phyloP scores from a whole-genome alignment of 1,140 invertebrate genomes.

The Phymastichus coffea region DNA sequence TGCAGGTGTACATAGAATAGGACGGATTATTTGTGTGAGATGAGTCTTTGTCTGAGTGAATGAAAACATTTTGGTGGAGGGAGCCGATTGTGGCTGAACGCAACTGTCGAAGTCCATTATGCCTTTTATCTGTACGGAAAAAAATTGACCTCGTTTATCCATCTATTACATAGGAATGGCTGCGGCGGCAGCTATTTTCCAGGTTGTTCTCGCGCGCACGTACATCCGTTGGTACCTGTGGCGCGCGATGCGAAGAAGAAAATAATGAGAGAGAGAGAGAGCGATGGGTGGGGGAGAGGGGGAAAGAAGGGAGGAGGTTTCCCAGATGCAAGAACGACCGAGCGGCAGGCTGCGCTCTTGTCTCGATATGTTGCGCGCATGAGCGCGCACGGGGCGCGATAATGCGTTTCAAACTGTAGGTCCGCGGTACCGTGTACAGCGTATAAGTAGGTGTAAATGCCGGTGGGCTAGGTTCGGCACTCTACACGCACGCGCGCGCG shows the following conservation, averaged over 20 bases:
- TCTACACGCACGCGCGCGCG: not conserved
- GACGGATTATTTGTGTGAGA: too few species aligned
- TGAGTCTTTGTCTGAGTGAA: too few species aligned
- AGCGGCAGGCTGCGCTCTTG: conserved; percentile 7
- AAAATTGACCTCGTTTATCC: conserved; percentile 24
- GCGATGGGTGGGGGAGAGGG: not conserved
- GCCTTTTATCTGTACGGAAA: conserved; percentile 12
- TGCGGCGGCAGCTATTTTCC: not conserved
- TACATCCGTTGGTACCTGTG: not conserved
- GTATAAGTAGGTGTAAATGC: conserved; percentile 51
- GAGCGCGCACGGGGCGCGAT: conserved; percentile 37
- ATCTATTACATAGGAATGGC: too few species aligned
- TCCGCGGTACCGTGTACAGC: not conserved
- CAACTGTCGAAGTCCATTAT: too few species aligned
- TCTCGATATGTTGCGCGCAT: conserved; percentile 28
- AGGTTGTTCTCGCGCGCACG: conserved; percentile 20
- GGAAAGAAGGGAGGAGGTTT: conserved; percentile 14
- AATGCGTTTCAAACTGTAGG: conserved; percentile 46
- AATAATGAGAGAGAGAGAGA: not conserved
- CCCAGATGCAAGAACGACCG: not conserved
- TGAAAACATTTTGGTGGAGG: too few species aligned
- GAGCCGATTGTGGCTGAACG: too few species aligned
- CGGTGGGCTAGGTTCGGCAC: conserved; percentile 35
- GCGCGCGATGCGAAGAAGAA: not conserved
- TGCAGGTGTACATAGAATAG: too few species aligned